Percentiles rank a stretch among this genome's conserved stretches.
Conservation (phyloP, 2,797 vertebrate genomes). For the Pogonophryne albipinna region DNA sequence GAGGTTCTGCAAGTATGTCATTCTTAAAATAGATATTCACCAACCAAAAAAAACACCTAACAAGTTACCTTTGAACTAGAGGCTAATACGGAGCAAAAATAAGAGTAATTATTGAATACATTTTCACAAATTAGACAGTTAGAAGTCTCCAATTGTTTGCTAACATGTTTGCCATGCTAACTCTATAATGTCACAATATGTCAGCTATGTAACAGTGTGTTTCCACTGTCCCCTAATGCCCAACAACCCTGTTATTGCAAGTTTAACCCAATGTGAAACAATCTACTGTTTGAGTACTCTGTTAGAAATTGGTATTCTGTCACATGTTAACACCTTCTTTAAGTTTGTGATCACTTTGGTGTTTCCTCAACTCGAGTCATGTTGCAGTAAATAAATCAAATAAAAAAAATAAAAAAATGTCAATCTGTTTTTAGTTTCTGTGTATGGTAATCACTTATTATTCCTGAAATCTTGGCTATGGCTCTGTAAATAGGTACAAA, state of each 20-base stretch:
- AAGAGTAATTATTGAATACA: not conserved
- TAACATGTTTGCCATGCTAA: not conserved
- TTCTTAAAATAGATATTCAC: not conserved
- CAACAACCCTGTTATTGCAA: not conserved
- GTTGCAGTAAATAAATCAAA: too few relatives aligned
- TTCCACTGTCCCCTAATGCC: not conserved
- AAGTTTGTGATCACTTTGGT: not conserved
- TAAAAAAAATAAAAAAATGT: too few relatives aligned
- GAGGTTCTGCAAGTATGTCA: not conserved
- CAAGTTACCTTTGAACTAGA: not conserved
- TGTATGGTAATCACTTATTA: too few relatives aligned
- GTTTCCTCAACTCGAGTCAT: not conserved
- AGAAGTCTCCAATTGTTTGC: not conserved
- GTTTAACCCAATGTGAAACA: not conserved
- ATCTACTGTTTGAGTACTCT: not conserved
- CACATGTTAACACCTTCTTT: not conserved
- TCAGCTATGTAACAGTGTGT: not conserved
- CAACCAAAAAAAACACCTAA: not conserved
- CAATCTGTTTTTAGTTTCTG: not conserved
- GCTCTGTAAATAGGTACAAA: not conserved
- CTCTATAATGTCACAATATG: not conserved
- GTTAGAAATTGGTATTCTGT: not conserved
- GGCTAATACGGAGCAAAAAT: not conserved
- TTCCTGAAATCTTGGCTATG: not conserved
- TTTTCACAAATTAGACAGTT: not conserved